These are phyloP conservation scores for Athene noctua DNA, from an alignment of 2,113 vertebrate species.

Conservation along the genomic window DNA sequence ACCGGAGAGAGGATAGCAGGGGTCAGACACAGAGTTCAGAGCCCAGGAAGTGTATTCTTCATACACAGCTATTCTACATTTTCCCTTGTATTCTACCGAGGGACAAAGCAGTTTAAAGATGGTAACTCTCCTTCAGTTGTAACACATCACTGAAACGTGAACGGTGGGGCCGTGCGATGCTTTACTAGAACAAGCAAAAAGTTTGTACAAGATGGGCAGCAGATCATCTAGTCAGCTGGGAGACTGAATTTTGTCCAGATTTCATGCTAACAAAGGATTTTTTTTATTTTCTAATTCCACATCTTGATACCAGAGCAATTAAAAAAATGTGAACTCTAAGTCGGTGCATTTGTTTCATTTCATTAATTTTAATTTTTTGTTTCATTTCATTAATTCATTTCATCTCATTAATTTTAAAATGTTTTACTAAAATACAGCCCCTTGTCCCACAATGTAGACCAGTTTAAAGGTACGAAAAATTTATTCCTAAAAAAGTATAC, in stretches of 20 bases:
- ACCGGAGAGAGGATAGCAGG: fast-evolving
- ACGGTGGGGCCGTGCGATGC: fast-evolving
- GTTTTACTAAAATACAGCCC: neutral
- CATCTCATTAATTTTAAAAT: fast-evolving
- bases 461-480: neutral
- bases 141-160: fast-evolving
- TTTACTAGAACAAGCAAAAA: neutral
- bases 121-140: neutral
- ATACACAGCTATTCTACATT: neutral
- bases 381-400: too few species aligned
- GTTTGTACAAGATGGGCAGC: neutral
- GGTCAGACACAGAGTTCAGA: neutral
- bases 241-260: neutral
- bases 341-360: neutral
- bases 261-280: neutral
- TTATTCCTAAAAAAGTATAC: neutral
- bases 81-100: neutral
- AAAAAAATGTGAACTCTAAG: neutral
- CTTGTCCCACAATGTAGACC: fast-evolving
- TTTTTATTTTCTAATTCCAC: neutral
- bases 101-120: neutral
- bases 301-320: fast-evolving
- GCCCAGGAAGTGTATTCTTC: slow-evolving; percentile 1
- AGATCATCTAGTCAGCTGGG: fast-evolving
- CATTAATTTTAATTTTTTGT: too few species aligned